Evolutionary conservation across 2,888 invertebrate genomes (phyloP), one percentile per base, ranked within the genome.

Genomic region (Epirrita christyi): DNA sequence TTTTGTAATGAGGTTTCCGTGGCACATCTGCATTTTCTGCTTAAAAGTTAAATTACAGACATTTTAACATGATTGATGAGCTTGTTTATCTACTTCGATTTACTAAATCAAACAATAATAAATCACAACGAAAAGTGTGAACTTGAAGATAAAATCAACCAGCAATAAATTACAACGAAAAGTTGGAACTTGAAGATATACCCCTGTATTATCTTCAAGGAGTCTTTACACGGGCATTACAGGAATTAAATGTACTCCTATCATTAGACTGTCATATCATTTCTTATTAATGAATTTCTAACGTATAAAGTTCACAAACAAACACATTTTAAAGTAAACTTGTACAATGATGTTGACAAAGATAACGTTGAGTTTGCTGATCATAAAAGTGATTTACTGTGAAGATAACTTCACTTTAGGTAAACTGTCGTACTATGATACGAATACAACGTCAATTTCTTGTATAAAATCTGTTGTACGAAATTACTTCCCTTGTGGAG

Each of bases 391-490:
- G 11, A 58, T 60, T 45, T 50, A 44, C 27, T 49, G 51, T 51
- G 40, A 43, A 48, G 34, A 46, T 34, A 51, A 41, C n/a, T 5
- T 38, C 6, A 36, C 44, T 21, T 28, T 53, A 32, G 40, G 40
- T 32, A 6, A 10, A 8, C 5, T 28, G 9, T 8, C 4, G 14
- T 21, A 10, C 3, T 11, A 11, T 6, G 43, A 36, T 21, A 10
- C 0, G 36, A 8, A 34, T 46, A 6, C 36, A 36, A 13, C 38
- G 10, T 2, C 49, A 50, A 50, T 60, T 10, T 52, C 63, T 38
- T 80, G 80, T 49, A 66, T 79, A 27, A 62, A 64, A 27, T 51
- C 66, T 34, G 66, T 81, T 57, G 41, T 78, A 28, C 58, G 54
- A 9, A 68, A 71, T 29, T 60, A 68, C 49, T 70, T 76, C 5